Percentiles rank a stretch among this genome's conserved stretches.
phyloP scores from a whole-genome alignment of 1,140 invertebrate species.

The Apolygus lucorum region DNA sequence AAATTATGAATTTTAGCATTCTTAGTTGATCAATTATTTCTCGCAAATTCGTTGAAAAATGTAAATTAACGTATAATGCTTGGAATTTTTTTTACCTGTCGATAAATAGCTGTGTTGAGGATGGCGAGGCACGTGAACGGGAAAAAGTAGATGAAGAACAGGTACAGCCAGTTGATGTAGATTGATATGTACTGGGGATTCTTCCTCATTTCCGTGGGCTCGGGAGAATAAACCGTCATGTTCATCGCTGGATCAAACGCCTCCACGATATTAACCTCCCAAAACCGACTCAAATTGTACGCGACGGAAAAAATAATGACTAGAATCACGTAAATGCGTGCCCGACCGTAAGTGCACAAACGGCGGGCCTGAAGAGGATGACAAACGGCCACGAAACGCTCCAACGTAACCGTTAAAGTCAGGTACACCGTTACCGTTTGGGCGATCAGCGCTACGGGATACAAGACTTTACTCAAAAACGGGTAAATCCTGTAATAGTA shows the following conservation, averaged over 20 bases:
- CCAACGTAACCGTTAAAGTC: constrained; percentile 89
- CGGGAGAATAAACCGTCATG: constrained; percentile 59
- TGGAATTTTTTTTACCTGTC: constrained; percentile 46
- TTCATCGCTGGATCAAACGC: constrained; percentile 40
- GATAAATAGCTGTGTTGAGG: constrained; percentile 83
- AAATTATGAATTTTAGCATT: no score
- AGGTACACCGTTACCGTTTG: constrained; percentile 92
- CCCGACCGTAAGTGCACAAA: constrained; percentile 82
- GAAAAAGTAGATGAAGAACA: constrained; percentile 84
- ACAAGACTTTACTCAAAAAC: constrained; percentile 69
- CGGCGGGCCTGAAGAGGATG: constrained; percentile 80
- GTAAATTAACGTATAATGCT: no score
- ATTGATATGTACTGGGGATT: constrained; percentile 68
- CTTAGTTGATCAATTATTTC: no score
- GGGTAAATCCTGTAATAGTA: constrained; percentile 76
- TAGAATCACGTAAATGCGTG: constrained; percentile 71
- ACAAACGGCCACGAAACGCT: constrained; percentile 93
- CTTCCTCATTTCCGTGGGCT: constrained; percentile 56
- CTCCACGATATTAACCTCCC: constrained; percentile 38
- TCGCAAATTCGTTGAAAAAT: no score
- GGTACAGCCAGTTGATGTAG: constrained; percentile 88
- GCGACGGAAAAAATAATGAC: constrained; percentile 72
- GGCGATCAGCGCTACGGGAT: constrained; percentile 76
- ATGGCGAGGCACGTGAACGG: constrained; percentile 76
- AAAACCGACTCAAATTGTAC: constrained; percentile 75